Evolutionary conservation across 1,140 invertebrate species (phyloP).

Genomic region (Stratiolaelaps scimitus): DNA sequence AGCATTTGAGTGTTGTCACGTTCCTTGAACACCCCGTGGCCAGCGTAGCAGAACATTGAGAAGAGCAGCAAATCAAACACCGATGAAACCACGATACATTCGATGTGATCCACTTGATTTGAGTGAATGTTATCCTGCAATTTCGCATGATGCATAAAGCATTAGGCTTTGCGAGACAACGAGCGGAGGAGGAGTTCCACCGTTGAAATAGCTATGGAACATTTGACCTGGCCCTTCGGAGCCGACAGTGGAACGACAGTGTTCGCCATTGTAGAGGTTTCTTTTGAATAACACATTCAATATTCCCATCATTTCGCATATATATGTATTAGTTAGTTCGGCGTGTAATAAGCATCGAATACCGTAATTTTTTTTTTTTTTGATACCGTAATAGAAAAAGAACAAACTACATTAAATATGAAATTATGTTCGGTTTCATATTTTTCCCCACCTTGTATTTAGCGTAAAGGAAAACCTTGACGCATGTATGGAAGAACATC

Average conservation of each 20-base stretch:
- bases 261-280: background rate
- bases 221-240: too few relatives aligned
- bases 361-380: too few relatives aligned
- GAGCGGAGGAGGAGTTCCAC: too few relatives aligned
- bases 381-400: too few relatives aligned
- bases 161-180: too few relatives aligned
- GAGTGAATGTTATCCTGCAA: constrained; percentile 14
- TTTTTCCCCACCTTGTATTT: constrained; percentile 13
- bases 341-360: too few relatives aligned
- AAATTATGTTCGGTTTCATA: too few relatives aligned
- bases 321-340: too few relatives aligned
- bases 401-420: too few relatives aligned
- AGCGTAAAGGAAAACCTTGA: constrained; percentile 26
- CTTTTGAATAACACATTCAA: background rate
- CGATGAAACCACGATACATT: constrained; percentile 16
- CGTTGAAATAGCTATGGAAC: too few relatives aligned
- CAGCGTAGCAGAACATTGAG: constrained; percentile 20
- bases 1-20: constrained; percentile 18
- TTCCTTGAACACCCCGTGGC: constrained; percentile 22
- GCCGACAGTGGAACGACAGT: background rate
- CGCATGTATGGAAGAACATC: constrained; percentile 25
- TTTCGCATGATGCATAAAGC: too few relatives aligned
- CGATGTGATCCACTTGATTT: constrained; percentile 22
- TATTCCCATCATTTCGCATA: too few relatives aligned
- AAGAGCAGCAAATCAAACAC: constrained; percentile 18